A percentile compares a stretch with the other conserved stretches of the same genome.
Conservation (phyloP, 2,888 invertebrate species). For the Spodoptera littoralis region DNA sequence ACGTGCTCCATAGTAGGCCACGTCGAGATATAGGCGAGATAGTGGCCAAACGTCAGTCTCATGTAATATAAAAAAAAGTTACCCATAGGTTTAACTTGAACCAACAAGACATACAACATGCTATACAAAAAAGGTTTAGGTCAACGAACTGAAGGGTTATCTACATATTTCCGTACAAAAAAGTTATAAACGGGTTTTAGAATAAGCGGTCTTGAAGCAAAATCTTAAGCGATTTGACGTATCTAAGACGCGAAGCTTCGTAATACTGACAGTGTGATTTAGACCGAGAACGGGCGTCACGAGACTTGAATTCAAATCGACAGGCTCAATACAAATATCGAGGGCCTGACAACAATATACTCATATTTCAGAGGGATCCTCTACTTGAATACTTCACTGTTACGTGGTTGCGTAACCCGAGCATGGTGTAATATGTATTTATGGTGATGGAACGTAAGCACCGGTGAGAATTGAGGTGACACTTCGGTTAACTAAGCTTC, state of each 20-base stretch:
- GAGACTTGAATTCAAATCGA: constrained; percentile 71
- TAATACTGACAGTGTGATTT: constrained; percentile 64
- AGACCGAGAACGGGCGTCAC: constrained; percentile 59
- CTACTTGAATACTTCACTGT: constrained; percentile 60
- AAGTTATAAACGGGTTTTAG: background rate
- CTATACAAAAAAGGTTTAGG: constrained; percentile 10
- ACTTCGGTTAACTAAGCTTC: constrained; percentile 54
- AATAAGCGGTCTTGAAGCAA: constrained; percentile 24
- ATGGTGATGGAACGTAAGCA: constrained; percentile 49
- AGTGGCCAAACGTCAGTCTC: no score
- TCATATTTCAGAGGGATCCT: constrained; percentile 63
- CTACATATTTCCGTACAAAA: background rate
- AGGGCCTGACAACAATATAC: constrained; percentile 64
- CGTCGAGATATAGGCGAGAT: no score
- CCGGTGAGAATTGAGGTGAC: constrained; percentile 51
- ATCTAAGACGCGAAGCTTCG: constrained; percentile 47
- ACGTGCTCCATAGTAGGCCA: no score
- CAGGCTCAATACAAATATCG: constrained; percentile 65
- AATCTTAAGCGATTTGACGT: constrained; percentile 62
- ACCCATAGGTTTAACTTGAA: no score
- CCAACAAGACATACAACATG: no score
- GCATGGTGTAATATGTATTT: constrained; percentile 52
- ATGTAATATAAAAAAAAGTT: no score
- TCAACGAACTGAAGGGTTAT: background rate
- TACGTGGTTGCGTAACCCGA: constrained; percentile 51